These are phyloP conservation scores for Anastrepha obliqua DNA, from an alignment of 1,140 invertebrate species.

Conservation along the genomic window DNA sequence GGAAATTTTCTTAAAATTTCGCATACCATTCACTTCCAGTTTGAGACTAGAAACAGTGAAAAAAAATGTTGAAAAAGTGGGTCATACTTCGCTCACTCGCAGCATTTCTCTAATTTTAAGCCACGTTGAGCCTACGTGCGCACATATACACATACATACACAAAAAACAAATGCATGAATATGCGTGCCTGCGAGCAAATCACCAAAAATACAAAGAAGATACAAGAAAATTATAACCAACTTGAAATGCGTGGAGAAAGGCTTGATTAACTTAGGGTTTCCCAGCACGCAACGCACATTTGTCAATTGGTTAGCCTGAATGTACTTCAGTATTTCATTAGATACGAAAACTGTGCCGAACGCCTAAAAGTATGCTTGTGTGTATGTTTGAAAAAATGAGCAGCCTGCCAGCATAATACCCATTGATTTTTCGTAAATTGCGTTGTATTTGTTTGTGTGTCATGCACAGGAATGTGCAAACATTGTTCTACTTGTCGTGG, in stretches of 20 bases:
- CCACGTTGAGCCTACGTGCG: too few relatives aligned
- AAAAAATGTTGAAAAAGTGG: too few relatives aligned
- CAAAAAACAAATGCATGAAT: too few relatives aligned
- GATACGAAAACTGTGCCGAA: neutral
- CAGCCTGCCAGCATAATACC: neutral
- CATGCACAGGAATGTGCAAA: neutral
- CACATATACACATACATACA: too few relatives aligned
- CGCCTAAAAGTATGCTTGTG: neutral
- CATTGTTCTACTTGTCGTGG: neutral
- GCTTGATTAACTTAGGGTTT: constrained; percentile 17
- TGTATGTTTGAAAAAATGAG: too few relatives aligned
- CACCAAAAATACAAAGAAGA: neutral
- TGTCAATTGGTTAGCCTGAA: neutral
- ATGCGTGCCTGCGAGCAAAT: neutral
- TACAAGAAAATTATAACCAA: neutral
- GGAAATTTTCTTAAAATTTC: too few relatives aligned
- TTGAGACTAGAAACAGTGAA: too few relatives aligned
- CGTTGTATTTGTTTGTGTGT: neutral
- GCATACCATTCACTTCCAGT: too few relatives aligned
- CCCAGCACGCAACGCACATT: neutral
- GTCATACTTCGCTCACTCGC: too few relatives aligned
- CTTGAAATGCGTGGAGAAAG: neutral
- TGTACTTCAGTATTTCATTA: neutral
- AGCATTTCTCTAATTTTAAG: too few relatives aligned
- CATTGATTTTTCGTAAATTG: neutral